Percentiles rank a stretch among this genome's conserved stretches.
Conservation (phyloP, 2,888 invertebrate species). For the Malacosoma neustria region DNA sequence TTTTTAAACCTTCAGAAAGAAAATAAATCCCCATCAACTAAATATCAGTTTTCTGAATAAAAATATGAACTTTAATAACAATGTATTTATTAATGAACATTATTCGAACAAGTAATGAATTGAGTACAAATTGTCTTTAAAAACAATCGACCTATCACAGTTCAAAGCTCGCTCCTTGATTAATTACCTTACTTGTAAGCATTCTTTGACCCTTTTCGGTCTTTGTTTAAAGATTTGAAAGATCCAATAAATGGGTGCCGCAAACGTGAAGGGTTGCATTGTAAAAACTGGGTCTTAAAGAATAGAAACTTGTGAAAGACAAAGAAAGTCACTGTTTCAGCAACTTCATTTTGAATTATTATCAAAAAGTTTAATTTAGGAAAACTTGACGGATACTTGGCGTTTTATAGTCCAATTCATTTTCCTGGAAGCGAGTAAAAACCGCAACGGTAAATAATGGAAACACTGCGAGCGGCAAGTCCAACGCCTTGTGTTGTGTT, state of each 20-base stretch:
- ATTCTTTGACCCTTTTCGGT: not conserved
- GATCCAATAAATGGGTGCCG: not conserved
- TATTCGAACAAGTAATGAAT: no score
- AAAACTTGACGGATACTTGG: constrained; percentile 50
- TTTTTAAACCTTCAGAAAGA: no score
- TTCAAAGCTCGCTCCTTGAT: not conserved
- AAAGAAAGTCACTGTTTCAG: constrained; percentile 37
- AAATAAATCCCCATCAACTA: no score
- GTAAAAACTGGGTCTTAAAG: constrained; percentile 12
- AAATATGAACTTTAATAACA: no score
- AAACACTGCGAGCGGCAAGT: constrained; percentile 26
- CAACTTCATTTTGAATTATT: constrained; percentile 23
- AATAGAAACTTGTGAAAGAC: constrained; percentile 48
- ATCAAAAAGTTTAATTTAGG: constrained; percentile 52
- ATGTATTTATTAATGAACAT: no score
- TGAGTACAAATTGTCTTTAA: not conserved
- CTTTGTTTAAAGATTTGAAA: not conserved
- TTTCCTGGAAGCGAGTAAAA: constrained; percentile 41
- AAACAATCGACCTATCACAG: not conserved
- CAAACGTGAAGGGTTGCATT: not conserved
- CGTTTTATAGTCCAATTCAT: constrained; percentile 55
- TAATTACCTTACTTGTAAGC: not conserved
- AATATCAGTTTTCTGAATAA: no score
- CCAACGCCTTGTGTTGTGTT: constrained; percentile 36
- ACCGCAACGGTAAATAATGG: constrained; percentile 48